These are phyloP conservation scores for Ruditapes philippinarum DNA, from an alignment of 1,140 invertebrate species.

Conservation along the genomic window DNA sequence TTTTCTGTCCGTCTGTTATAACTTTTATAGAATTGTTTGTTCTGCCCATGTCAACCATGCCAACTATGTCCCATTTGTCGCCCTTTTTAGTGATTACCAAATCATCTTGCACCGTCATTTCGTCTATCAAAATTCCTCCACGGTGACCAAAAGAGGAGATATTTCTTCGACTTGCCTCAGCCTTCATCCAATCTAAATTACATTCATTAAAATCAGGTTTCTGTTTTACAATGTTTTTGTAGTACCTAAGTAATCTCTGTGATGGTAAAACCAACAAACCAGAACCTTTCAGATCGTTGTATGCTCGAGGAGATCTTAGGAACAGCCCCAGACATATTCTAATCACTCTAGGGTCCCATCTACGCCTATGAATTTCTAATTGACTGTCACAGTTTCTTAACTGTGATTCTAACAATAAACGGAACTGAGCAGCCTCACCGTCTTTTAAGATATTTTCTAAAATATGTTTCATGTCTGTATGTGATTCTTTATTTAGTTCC, in stretches of 20 bases:
- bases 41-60: conserved; percentile 60
- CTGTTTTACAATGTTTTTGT: not conserved
- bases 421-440: conserved; percentile 16
- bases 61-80: conserved; percentile 45
- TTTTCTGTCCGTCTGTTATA: conserved; percentile 39
- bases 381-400: conserved; percentile 27
- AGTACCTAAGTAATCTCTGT: not conserved
- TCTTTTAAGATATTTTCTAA: not conserved
- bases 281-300: not conserved
- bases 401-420: conserved; percentile 54
- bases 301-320: not conserved
- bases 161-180: conserved; percentile 21
- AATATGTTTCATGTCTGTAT: conserved; percentile 13
- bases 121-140: conserved; percentile 54
- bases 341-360: conserved; percentile 42
- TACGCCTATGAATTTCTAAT: conserved; percentile 30
- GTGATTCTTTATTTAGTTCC: not conserved
- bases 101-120: conserved; percentile 66
- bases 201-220: not conserved
- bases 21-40: conserved; percentile 53
- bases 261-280: not conserved
- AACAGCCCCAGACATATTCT: conserved; percentile 39
- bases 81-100: conserved; percentile 36
- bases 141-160: conserved; percentile 28
- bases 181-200: conserved; percentile 62